A percentile compares a stretch with the other conserved stretches of the same genome.
These are phyloP conservation scores for Ochotona princeps DNA, from an alignment of 2,113 vertebrate genomes.

Conservation along the genomic window DNA sequence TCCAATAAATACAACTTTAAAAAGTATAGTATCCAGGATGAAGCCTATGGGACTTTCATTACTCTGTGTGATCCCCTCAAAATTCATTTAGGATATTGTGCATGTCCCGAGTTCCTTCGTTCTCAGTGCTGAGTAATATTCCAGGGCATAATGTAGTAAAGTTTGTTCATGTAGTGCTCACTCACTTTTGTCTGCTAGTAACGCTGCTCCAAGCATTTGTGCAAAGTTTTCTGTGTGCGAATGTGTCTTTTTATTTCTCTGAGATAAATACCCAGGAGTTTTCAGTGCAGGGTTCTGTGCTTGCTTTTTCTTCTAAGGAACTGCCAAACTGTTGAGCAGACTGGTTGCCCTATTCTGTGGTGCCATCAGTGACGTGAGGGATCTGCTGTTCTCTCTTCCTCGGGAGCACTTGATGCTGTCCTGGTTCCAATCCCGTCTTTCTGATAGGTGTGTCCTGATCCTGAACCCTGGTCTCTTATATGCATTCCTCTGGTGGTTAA, in stretches of 20 bases:
- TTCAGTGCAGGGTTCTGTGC: neutral
- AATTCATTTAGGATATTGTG: neutral
- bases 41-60: neutral
- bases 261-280: neutral
- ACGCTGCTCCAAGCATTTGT: neutral
- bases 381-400: conserved; percentile 8
- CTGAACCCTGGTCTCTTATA: neutral
- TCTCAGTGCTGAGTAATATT: neutral
- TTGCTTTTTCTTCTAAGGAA: neutral
- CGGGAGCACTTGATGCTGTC: neutral
- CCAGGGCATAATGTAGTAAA: neutral
- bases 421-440: neutral
- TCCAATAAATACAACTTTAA: no score
- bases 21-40: neutral
- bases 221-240: neutral
- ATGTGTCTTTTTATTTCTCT: neutral
- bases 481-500: conserved; percentile 8
- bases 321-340: neutral
- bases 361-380: neutral
- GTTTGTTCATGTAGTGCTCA: neutral
- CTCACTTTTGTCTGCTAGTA: neutral
- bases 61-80: neutral
- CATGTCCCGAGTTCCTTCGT: neutral
- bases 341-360: neutral
- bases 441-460: neutral